Base-by-base conservation (phyloP, 2,797 vertebrate species). In the Falco cherrug region DNA sequence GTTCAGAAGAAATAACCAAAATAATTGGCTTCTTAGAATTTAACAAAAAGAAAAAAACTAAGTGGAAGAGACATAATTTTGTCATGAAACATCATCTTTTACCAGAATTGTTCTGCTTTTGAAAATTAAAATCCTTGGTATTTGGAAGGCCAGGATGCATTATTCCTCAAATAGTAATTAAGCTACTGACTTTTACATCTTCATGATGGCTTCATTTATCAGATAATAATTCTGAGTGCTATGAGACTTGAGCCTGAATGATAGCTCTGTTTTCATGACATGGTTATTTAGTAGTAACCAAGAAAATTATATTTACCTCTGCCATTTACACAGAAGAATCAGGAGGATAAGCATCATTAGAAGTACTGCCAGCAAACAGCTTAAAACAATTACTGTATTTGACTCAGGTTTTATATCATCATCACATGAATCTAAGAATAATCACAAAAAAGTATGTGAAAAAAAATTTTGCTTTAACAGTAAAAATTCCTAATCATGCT, bases 381-480 rank as follows among this genome's bases (percentile, higher is more conserved):
- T 92, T 90, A 97, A 94, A 37, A 81, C 13, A 71, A 88, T 74
- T 79, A 54, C 31, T 74, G 13, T 68, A 26, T 59, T 87, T n/a
- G 91, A 51, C n/a, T 77, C 67, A 25, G 59, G 13, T 41, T 69
- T 71, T 53, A 24, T 54, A 41, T 93, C 84, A 5, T 45, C 47
- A 48, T 76, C 48, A 82, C 98, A 98, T 10, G 89, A 96, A 89
- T 77, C 98, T 98, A 94, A 89, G 79, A 88, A 70, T 10, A 97
- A 95, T 71, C 9, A 90, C n/a, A 91, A 60, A 35, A 76, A 45
- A 25, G 6, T 10, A 70, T 15, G 24, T 87, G 17, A 91, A 81
- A 67, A 80, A 10, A 7, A 0, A 4, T 7, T 39, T 74, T 50
- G 3, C 18, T 89, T 84, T 56, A 51, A 48, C 14, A 60, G 5